Evolutionary conservation across 2,797 vertebrate species (phyloP), one percentile per base, ranked within the genome.

Genomic region (Astyanax mexicanus): DNA sequence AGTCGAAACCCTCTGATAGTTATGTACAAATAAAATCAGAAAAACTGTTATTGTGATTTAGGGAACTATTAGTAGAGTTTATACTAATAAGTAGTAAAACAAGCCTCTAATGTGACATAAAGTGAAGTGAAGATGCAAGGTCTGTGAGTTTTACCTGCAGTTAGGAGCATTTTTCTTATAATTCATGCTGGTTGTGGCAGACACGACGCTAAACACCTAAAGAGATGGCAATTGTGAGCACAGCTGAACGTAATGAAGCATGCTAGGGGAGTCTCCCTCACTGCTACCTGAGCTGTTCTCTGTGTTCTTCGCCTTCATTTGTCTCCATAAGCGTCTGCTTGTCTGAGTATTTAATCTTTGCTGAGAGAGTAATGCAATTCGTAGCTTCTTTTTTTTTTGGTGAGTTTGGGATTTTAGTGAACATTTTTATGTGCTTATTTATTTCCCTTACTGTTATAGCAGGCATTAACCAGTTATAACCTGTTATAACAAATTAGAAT

Each of bases 171-270:
- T 49, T 54, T 57, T 71, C 67, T 77, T 40, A 49, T 45, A 67
- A 68, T 69, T 57, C 68, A 60, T 61, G 58, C 69, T 74, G 74
- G 66, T 67, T 55, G 38, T 73, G 58, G 69, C 21, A 49, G 40
- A 72, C 29, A 25, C 67, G 35, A 37, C 57, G 68, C 77, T 65
- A 49, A 69, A 60, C 70, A 45, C 69, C 70, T 79, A 75, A 55
- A 72, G 60, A 75, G 45, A 40, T 54, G 64, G 47, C 72, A 66
- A 37, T 47, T 64, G 29, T 19, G 25, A 69, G 27, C 80, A 38
- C 73, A 78, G 77, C 65, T 57, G 69, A 72, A 68, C 54, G 29
- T 69, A 75, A 72, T 75, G 55, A 75, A 68, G 62, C 60, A 29
- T 37, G 45, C 51, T 42, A 4, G 8, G 35, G 21, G 61, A 66